Conservation (phyloP, 2,113 vertebrate genomes). For the Anarhynchus alexandrinus region DNA sequence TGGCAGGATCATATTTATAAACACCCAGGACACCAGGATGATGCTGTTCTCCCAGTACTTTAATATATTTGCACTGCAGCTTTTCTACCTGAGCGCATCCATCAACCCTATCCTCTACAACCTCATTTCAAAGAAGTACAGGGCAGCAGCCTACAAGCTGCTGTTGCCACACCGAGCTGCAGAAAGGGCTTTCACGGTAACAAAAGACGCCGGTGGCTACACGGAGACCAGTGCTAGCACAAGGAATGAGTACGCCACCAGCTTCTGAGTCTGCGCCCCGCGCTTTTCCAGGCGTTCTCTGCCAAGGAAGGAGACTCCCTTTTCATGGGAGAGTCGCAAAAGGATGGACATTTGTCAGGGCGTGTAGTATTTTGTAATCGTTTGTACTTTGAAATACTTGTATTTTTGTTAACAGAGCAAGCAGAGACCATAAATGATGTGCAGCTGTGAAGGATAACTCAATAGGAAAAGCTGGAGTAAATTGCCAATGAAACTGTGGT, state of each 20-base stretch:
- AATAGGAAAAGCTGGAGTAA: not conserved
- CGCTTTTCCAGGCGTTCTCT: not conserved
- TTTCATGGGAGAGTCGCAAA: not conserved
- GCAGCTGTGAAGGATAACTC: fast-evolving
- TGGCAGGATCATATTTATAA: slow-evolving; percentile 84
- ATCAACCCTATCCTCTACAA: slow-evolving; percentile 90
- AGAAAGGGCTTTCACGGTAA: slow-evolving; percentile 42
- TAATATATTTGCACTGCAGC: slow-evolving; percentile 85
- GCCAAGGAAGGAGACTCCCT: not conserved
- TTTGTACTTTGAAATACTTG: not conserved
- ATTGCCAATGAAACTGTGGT: not conserved
- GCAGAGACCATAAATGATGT: not conserved
- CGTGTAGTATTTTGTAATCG: not conserved
- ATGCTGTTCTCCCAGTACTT: slow-evolving; percentile 87
- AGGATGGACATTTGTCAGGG: not conserved
- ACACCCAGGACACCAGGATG: slow-evolving; percentile 68
- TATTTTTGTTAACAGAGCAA: not conserved
- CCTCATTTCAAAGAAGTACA: slow-evolving; percentile 84
- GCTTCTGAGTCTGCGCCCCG: not conserved
- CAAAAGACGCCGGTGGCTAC: slow-evolving; percentile 39
- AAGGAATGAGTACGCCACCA: not conserved
- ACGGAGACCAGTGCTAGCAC: slow-evolving; percentile 67
- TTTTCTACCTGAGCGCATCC: slow-evolving; percentile 87
- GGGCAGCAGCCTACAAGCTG: slow-evolving; percentile 78
- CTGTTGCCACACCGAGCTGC: slow-evolving; percentile 57